Percentiles rank a stretch among this genome's conserved stretches.
Evolutionary conservation across 2,113 vertebrate species (phyloP).

Genomic region (Polypterus bichir): DNA sequence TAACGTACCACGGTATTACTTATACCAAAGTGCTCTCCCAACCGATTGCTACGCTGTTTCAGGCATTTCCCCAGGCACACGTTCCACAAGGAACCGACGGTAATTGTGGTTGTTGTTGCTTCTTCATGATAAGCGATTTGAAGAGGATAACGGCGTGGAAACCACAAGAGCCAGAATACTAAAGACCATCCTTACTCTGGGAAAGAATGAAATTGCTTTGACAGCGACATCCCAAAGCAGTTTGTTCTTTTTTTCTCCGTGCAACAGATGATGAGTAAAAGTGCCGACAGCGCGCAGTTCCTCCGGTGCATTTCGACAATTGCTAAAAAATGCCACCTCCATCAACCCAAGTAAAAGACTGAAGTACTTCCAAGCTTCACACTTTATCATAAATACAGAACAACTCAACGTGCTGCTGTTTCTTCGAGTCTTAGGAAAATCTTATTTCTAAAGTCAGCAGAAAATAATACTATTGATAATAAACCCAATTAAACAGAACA

Average conservation of each 20-base stretch:
- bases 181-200: constrained; percentile 1
- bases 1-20: no score
- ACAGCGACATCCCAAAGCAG: constrained; percentile 9
- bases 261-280: constrained; percentile 11
- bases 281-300: background rate
- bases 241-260: constrained; percentile 2
- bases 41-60: background rate
- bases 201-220: constrained; percentile 10
- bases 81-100: no score
- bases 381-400: no score
- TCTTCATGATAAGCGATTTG: background rate
- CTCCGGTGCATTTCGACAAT: constrained; percentile 2
- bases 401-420: no score
- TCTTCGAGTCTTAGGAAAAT: no score
- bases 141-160: background rate
- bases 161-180: background rate
- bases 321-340: background rate
- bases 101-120: no score
- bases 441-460: no score
- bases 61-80: background rate
- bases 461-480: no score
- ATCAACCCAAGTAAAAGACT: background rate
- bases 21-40: background rate
- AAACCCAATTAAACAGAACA: no score
- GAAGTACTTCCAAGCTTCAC: no score